phyloP scores from a whole-genome alignment of 2,113 vertebrate genomes.

The Acanthochromis polyacanthus region DNA sequence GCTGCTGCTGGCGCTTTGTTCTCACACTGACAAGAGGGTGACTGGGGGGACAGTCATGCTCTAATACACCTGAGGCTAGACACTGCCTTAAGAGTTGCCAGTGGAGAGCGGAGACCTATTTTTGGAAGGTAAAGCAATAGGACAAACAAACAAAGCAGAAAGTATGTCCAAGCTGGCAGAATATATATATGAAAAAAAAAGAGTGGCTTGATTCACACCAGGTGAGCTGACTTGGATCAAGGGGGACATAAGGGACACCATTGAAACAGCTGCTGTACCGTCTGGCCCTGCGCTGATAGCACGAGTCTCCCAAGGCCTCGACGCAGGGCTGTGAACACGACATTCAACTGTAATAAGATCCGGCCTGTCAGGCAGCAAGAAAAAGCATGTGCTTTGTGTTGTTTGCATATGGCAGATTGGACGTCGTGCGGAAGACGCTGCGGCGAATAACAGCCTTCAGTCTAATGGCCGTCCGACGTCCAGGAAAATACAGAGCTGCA shows the following conservation, averaged over 20 bases:
- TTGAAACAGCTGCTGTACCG: conserved; percentile 68
- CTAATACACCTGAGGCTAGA: conserved; percentile 69
- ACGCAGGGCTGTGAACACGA: conserved; percentile 35
- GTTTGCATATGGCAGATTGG: conserved; percentile 59
- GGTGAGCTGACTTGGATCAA: conserved; percentile 71
- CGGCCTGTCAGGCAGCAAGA: conserved; percentile 51
- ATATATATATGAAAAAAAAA: conserved; percentile 15
- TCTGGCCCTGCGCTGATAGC: conserved; percentile 70
- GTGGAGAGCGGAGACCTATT: conserved; percentile 33
- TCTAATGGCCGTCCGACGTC: conserved; percentile 21
- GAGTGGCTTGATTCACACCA: conserved; percentile 59
- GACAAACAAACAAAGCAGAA: conserved; percentile 64
- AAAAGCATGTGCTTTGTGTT: conserved; percentile 65
- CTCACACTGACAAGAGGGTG: conserved; percentile 65
- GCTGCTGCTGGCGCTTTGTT: conserved; percentile 73
- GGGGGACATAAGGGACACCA: conserved; percentile 62
- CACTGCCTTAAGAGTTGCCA: conserved; percentile 54
- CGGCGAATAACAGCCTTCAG: conserved; percentile 38
- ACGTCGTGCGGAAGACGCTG: conserved; percentile 7
- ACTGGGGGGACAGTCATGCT: conserved; percentile 61
- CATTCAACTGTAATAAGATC: conserved; percentile 63
- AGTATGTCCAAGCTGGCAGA: conserved; percentile 58
- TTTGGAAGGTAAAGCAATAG: conserved; percentile 51
- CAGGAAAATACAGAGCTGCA: conserved; percentile 23
- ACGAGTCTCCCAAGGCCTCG: conserved; percentile 41